Evolutionary conservation across 2,888 invertebrate genomes (phyloP).

Genomic region (Drosophila robusta): DNA sequence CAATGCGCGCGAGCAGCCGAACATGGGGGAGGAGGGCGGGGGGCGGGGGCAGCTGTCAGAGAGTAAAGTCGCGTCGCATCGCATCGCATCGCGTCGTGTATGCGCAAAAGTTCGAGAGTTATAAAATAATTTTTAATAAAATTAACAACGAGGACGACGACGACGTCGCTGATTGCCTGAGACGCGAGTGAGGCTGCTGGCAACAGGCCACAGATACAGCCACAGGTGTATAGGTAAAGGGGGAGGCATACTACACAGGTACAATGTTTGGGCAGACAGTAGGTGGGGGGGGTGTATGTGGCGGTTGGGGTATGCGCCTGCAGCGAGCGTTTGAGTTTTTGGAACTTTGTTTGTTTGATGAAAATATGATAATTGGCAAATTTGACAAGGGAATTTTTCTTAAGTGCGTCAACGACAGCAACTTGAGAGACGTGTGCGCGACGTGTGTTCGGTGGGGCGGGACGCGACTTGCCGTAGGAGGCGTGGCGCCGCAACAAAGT

Average conservation of each 20-base stretch:
- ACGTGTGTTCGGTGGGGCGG: neutral
- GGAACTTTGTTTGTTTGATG: slow-evolving; percentile 82
- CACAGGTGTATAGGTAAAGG: slow-evolving; percentile 42
- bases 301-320: slow-evolving; percentile 22
- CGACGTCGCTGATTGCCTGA: slow-evolving; percentile 51
- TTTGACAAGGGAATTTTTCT: slow-evolving; percentile 84
- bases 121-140: slow-evolving; percentile 83
- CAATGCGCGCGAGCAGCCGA: slow-evolving; percentile 13
- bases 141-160: slow-evolving; percentile 74
- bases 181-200: slow-evolving; percentile 43
- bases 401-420: slow-evolving; percentile 70
- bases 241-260: slow-evolving; percentile 2
- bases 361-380: slow-evolving; percentile 85
- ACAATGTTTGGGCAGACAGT: slow-evolving; percentile 8
- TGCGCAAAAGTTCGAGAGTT: slow-evolving; percentile 67
- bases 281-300: neutral
- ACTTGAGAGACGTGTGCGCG: slow-evolving; percentile 29
- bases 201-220: slow-evolving; percentile 40
- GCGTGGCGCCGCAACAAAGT: slow-evolving; percentile 59
- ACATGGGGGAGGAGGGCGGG: neutral
- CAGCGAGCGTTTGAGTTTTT: slow-evolving; percentile 64
- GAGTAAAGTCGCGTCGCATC: slow-evolving; percentile 28
- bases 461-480: neutral
- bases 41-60: neutral
- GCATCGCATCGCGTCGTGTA: slow-evolving; percentile 16